Evolutionary conservation across 2,888 invertebrate species (phyloP).

Genomic region (Sinelater perroti): DNA sequence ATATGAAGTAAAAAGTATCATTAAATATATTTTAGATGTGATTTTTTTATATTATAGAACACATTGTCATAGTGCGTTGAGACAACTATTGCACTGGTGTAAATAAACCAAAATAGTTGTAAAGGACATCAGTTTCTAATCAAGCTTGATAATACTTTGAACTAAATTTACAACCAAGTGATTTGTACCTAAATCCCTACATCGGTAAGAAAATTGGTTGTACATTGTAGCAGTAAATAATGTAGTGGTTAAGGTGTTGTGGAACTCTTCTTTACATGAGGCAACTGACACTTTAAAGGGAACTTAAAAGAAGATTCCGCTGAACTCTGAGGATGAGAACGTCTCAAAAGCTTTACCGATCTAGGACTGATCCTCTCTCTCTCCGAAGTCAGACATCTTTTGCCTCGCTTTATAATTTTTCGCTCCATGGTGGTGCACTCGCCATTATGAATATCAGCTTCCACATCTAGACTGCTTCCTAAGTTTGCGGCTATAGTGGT

Average conservation of each 20-base stretch:
- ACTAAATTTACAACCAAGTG: no score
- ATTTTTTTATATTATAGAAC: no score
- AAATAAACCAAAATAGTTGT: no score
- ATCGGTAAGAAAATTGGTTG: neutral
- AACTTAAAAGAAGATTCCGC: conserved; percentile 36
- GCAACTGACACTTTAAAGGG: conserved; percentile 43
- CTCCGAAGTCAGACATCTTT: conserved; percentile 54
- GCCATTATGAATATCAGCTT: conserved; percentile 30
- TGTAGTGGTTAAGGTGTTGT: conserved; percentile 18
- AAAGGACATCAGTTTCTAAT: no score
- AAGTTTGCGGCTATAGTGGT: conserved; percentile 23
- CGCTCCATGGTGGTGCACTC: conserved; percentile 43
- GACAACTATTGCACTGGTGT: no score
- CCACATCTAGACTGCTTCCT: conserved; percentile 13
- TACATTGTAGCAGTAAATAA: neutral
- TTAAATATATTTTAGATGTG: no score
- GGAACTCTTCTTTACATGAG: conserved; percentile 41
- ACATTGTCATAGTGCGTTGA: no score
- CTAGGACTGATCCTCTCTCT: conserved; percentile 55
- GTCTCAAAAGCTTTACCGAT: conserved; percentile 56
- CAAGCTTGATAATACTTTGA: no score
- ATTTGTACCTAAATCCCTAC: no score
- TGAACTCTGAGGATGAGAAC: conserved; percentile 45
- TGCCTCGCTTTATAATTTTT: conserved; percentile 53
- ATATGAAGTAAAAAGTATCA: no score